Base-by-base conservation (phyloP, 2,888 invertebrate species). In the Unio pictorum region DNA sequence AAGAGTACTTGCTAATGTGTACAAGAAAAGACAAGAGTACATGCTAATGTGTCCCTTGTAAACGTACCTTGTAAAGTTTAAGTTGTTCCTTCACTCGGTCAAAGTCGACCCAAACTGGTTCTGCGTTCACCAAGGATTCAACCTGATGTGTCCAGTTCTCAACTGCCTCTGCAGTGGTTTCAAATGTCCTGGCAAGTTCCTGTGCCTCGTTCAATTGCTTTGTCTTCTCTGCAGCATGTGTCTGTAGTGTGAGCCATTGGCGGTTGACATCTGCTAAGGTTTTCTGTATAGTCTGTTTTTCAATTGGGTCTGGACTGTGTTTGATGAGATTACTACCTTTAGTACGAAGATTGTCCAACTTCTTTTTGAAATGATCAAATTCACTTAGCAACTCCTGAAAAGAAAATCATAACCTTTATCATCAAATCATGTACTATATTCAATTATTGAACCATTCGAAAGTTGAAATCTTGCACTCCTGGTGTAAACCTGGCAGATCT, bases 271-370 rank as follows among this genome's bases (percentile, higher is more conserved):
- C 81, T 4, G 84, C 81, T 4, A 87, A 75, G 15, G 79, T 74
- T 67, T 83, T 80, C 75, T 84, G 86, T 8, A 84, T 81, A 1
- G 69, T 69, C 20, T 83, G 81, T 77, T 86, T 86, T 78, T 86
- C 86, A 1, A 76, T 68, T 3, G 79, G 74, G 60, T 85, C 82
- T 11, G 81, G 72, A 17, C 81, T 81, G 70, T 84, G 83, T 18
- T 77, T 74, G 55, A 85, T 82, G 17, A 87, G 75, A 59, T 84
- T 82, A 59, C 82, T 80, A n/a, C 86, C 87, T 61, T 81, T 84
- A 34, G 74, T 76, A 23, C 85, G 76, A n/a, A 87, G 76, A 23
- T 71, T 74, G 66, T 83, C 79, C 57, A 87, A 67, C 30, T 81
- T 79, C 28, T 79, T 72, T 66, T 84, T 83, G 73, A 85, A 82